Evolutionary conservation across 2,113 vertebrate genomes (phyloP), one percentile per base, ranked within the genome.

Genomic region (Corythornis cristatus): DNA sequence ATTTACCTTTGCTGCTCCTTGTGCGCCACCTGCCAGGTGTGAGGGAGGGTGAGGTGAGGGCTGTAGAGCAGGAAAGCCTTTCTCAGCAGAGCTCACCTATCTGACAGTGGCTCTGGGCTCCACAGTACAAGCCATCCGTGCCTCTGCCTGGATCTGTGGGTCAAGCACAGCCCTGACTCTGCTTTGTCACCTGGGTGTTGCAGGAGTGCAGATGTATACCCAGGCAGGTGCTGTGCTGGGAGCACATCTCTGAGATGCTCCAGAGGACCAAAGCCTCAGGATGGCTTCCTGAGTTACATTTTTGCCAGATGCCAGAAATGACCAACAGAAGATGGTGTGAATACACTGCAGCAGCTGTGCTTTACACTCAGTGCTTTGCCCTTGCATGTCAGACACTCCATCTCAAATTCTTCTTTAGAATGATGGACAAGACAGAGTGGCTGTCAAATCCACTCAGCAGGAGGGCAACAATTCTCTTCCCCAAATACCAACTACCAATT

Each of bases 201-300:
- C 8, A 23, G 19, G 3, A 15, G 9, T 61, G 61, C 12, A 1
- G 54, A 12, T 0, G 0, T 23, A 35, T 37, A 12, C 35, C 11
- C 35, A 7, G 17, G 20, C 15, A 15, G 56, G 14, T 11, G 29
- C 60, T 43, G 60, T 10, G 2, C 51, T 40, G 65, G 31, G 37
- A 28, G 37, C 37, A 37, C 37, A 37, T 25, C 54, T 46, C 45
- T 1, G 45, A 25, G 25, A 3, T 22, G 53, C 11, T 51, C 28
- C 57, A 25, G 46, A 28, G 67, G 22, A 43, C 45, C 67, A 31
- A 54, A 66, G 43, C 10, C 3, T 4, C 15, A 0, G 37, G 37
- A 11, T 46, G 3, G 1, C 40, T 53, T 80, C 42, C 80, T 1
- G 9, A 62, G n/a, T 0, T 57, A 22, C 3, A 3, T 31, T 45